phyloP scores from a whole-genome alignment of 2,113 vertebrate genomes.

The Dascyllus trimaculatus region DNA sequence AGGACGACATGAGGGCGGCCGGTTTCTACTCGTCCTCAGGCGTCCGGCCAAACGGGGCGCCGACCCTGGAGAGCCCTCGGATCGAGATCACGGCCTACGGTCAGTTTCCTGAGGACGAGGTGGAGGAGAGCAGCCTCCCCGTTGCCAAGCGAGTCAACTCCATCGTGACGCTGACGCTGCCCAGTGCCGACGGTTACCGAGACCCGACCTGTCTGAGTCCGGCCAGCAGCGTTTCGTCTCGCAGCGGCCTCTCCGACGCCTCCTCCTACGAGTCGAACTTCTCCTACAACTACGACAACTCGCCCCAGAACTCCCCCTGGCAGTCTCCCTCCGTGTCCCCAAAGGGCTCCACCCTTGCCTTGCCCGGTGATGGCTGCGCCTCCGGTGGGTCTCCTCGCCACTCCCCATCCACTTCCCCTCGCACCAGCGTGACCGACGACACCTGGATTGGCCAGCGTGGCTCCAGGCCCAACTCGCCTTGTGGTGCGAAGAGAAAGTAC shows the following conservation, averaged over 20 bases:
- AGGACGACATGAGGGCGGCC: slow-evolving; percentile 83
- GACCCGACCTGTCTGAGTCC: slow-evolving; percentile 97
- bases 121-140: slow-evolving; percentile 86
- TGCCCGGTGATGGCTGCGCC: slow-evolving; percentile 83
- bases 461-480: slow-evolving; percentile 89
- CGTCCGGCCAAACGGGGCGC: slow-evolving; percentile 89
- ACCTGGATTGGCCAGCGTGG: slow-evolving; percentile 88
- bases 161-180: slow-evolving; percentile 92
- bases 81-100: slow-evolving; percentile 97
- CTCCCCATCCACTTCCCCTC: slow-evolving; percentile 91
- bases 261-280: slow-evolving; percentile 96
- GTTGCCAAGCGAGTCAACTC: slow-evolving; percentile 87
- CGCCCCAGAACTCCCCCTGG: slow-evolving; percentile 96
- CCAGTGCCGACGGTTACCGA: slow-evolving; percentile 91
- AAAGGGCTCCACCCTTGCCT: slow-evolving; percentile 84
- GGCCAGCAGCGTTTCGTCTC: slow-evolving; percentile 95
- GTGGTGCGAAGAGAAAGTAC: slow-evolving; percentile 95
- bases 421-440: slow-evolving; percentile 90
- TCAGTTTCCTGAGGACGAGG: slow-evolving; percentile 91
- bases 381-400: slow-evolving; percentile 88
- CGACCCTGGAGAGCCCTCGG: slow-evolving; percentile 93
- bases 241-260: slow-evolving; percentile 96
- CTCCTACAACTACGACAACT: slow-evolving; percentile 92
- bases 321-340: slow-evolving; percentile 97
- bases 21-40: slow-evolving; percentile 86